Percentiles rank a stretch among this genome's conserved stretches.
These are phyloP conservation scores for Drosophila ustulata DNA, from an alignment of 2,888 invertebrate species.

Conservation along the genomic window DNA sequence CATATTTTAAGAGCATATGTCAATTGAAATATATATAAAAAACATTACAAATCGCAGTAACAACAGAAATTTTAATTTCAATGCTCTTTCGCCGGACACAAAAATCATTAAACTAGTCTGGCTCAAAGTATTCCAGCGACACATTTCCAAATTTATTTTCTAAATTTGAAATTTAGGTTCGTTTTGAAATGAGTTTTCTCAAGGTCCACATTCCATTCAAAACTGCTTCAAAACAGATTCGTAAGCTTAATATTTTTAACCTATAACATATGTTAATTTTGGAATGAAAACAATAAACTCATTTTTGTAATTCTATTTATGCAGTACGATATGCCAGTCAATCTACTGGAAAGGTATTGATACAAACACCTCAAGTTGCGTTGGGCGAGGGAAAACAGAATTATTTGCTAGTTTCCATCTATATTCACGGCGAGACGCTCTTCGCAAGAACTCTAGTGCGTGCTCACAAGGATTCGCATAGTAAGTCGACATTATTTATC, in stretches of 20 bases:
- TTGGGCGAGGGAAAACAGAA: constrained; percentile 32
- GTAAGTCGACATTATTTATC: constrained; percentile 27
- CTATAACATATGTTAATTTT: not conserved
- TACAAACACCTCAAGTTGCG: constrained; percentile 15
- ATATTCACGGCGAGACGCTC: constrained; percentile 49
- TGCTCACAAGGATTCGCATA: constrained; percentile 33
- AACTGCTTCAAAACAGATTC: not conserved
- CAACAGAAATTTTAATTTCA: not conserved
- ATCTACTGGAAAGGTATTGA: not conserved
- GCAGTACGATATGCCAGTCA: constrained; percentile 10
- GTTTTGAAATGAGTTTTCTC: constrained; percentile 20
- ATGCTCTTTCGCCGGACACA: not conserved
- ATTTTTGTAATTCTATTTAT: not conserved
- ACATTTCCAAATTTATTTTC: not conserved
- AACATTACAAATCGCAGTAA: constrained; percentile 4
- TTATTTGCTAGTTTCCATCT: constrained; percentile 51
- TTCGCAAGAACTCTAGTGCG: constrained; percentile 52
- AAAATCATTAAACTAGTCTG: constrained; percentile 16
- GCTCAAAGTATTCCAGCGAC: not conserved
- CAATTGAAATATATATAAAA: constrained; percentile 4
- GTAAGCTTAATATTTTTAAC: constrained; percentile 4
- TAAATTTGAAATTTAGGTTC: constrained; percentile 26
- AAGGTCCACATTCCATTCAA: not conserved
- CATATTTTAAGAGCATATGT: constrained; percentile 5
- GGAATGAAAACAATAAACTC: too few species aligned